Conservation (phyloP, 2,797 vertebrate genomes). For the Pipistrellus kuhlii region DNA sequence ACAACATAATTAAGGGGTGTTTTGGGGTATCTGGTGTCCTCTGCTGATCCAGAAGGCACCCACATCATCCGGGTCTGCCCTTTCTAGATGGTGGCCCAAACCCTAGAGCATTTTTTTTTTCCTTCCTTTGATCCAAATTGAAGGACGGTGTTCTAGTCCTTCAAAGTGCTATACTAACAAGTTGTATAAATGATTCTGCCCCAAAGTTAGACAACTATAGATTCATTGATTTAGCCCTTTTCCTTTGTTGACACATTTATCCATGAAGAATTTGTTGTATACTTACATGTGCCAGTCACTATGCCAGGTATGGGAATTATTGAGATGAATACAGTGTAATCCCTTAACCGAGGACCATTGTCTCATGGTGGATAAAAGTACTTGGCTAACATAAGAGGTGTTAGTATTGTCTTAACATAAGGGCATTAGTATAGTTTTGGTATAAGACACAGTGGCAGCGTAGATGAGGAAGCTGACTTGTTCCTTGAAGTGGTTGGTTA, state of each 20-base stretch:
- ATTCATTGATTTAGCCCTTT: not conserved
- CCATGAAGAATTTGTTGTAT: not conserved
- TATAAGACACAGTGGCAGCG: not conserved
- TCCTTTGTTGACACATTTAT: not conserved
- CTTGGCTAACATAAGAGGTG: not conserved
- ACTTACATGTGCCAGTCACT: not conserved
- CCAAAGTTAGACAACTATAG: not conserved
- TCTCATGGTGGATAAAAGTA: not conserved
- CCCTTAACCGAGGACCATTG: not conserved
- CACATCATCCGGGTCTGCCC: not conserved
- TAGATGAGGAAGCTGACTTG: not conserved
- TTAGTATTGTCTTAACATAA: not conserved
- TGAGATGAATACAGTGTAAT: not conserved
- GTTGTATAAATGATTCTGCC: not conserved
- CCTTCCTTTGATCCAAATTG: conserved; percentile 32
- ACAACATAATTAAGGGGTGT: not conserved
- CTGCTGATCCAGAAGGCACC: not conserved
- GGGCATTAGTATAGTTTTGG: not conserved
- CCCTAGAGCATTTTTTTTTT: not conserved
- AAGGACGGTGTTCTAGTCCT: not conserved
- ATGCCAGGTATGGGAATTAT: not conserved
- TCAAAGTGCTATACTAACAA: not conserved
- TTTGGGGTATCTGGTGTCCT: not conserved
- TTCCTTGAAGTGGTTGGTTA: conserved; percentile 12
- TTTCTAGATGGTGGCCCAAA: not conserved